phyloP scores from a whole-genome alignment of 2,888 invertebrate species.

The Carpatolechia fugitivella region DNA sequence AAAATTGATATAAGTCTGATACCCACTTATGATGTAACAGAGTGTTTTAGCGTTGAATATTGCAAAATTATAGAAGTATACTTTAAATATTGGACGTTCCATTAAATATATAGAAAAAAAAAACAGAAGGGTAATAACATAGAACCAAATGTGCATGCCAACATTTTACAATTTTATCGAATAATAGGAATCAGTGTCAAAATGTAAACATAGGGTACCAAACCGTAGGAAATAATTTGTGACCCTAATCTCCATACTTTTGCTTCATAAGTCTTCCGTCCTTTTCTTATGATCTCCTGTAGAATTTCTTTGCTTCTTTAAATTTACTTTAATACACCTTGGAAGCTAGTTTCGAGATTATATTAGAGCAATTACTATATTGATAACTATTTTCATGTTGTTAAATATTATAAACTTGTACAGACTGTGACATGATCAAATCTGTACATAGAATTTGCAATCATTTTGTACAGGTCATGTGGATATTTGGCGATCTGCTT shows the following conservation, averaged over 20 bases:
- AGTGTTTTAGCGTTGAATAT: slow-evolving; percentile 24
- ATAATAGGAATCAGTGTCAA: slow-evolving; percentile 64
- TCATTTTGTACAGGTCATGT: slow-evolving; percentile 74
- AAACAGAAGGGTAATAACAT: slow-evolving; percentile 12
- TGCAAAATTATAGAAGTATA: slow-evolving; percentile 31
- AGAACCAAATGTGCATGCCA: slow-evolving; percentile 33
- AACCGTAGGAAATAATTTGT: slow-evolving; percentile 50
- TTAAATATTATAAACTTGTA: slow-evolving; percentile 44
- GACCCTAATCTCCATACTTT: slow-evolving; percentile 48
- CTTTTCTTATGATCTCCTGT: slow-evolving; percentile 50
- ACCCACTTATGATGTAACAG: slow-evolving; percentile 50
- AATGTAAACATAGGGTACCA: slow-evolving; percentile 70
- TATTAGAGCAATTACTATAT: slow-evolving; percentile 42
- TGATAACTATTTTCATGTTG: slow-evolving; percentile 26
- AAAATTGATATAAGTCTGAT: slow-evolving; percentile 59
- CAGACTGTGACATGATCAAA: slow-evolving; percentile 44
- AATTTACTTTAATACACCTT: slow-evolving; percentile 21
- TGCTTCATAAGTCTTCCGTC: slow-evolving; percentile 76
- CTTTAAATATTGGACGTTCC: slow-evolving; percentile 1
- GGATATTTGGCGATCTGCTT: slow-evolving; percentile 78
- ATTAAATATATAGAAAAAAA: neutral
- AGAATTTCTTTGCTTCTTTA: slow-evolving; percentile 24
- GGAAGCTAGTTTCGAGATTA: slow-evolving; percentile 17
- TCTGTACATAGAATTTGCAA: slow-evolving; percentile 61
- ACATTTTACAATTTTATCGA: slow-evolving; percentile 38